Evolutionary conservation across 2,888 invertebrate genomes (phyloP), one percentile per base, ranked within the genome.

Genomic region (Lasioglossum malachurum): DNA sequence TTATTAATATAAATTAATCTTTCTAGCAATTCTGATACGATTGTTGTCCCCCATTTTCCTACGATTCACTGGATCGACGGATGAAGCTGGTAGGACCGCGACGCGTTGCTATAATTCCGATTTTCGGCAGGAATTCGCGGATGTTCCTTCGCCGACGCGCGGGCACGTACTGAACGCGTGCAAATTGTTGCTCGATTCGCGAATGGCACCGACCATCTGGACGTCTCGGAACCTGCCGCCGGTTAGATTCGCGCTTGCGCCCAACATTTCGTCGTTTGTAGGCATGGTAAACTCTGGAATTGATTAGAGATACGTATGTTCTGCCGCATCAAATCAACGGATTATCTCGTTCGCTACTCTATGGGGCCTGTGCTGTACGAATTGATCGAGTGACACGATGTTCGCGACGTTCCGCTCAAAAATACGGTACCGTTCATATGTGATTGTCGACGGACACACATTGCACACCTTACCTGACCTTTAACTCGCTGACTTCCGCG

Each of bases 221-320:
- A 82, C 80, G 84, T 82, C 80, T 80, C 72, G 64, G 53, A 41
- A 82, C 74, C 35, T 77, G 23, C 44, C 79, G 38, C 44, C 79
- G 27, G 69, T 38, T 77, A 69, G 38, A 71, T 75, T 49, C 76
- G 90, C 90, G 90, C 90, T 79, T 90, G 90, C 90, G 90, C 90
- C 75, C 73, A 83, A 64, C 79, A 76, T 79, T 75, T 82, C 71
- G 31, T 1, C 75, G 35, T 38, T 23, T 31, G 35, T 71, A 27
- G 31, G 31, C 41, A 19, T n/a, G 3, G 44, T 44, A 64, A 27
- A 46, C 31, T 60, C 44, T 75, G 12, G 31, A 14, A 46, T 60
- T 80, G 38, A 80, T 80, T 23, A 10, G n/a, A 53, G 23, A 53
- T 3, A n/a, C 60, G 23, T n/a, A 27, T 44, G 44, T 57, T 5